Base-by-base conservation (phyloP, 2,797 vertebrate species). In the Glyptemys insculpta region DNA sequence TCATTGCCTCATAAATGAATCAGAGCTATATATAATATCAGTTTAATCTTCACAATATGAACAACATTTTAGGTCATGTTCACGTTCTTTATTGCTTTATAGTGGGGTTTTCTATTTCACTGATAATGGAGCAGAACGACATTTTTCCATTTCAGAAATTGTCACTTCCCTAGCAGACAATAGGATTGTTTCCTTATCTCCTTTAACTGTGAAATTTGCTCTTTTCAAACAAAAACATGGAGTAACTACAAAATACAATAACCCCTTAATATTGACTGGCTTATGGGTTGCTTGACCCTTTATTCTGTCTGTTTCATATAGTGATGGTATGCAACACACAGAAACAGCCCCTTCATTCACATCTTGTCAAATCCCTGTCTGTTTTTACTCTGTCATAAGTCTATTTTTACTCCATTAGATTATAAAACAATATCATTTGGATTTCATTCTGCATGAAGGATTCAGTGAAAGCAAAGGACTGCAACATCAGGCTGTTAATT, bases 91-190 rank as follows among this genome's bases (percentile, higher is more conserved):
- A 93, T 86, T 93, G 88, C 94, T 85, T 95, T 96, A 90, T 83
- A 82, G 44, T 82, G 62, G 78, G 86, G 59, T 90, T 95, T 95
- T 92, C 59, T 85, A 76, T 95, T 94, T 94, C 81, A 94, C 81
- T 88, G 81, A 56, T 54, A 90, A 49, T 41, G 90, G 90, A 23
- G 91, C 65, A 96, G 81, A 90, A 86, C 86, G 92, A 92, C 87
- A 89, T 81, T 91, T 95, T 92, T 92, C 87, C 92, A 91, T 53
- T 91, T 80, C 79, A 95, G 93, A 95, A 95, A 53, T 62, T 94
- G 89, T 84, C 27, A 68, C 90, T 76, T 97, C 52, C 86, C 81
- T 93, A 86, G 34, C 78, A 87, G 65, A 72, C 52, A 72, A 79
- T 56, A 86, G 89, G 79, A 93, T 95, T 91, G 92, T 95, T 78